phyloP scores from a whole-genome alignment of 2,113 vertebrate genomes.

The Nyctereutes procyonoides region DNA sequence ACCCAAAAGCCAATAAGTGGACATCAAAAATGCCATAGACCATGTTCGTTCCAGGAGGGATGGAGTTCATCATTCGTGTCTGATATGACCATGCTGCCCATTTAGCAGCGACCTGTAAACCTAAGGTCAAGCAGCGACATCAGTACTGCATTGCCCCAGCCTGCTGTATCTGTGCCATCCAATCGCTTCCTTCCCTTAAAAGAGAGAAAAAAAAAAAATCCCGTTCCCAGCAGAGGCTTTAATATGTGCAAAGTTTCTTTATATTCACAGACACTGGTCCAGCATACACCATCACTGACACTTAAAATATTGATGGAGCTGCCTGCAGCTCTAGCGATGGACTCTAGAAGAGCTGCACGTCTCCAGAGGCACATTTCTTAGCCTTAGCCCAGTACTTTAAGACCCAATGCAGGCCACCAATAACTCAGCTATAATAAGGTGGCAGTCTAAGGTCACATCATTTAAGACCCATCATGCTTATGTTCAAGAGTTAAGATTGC shows the following conservation, averaged over 20 bases:
- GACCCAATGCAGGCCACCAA: constrained; percentile 46
- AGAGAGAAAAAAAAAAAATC: constrained; percentile 8
- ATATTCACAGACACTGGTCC: constrained; percentile 41
- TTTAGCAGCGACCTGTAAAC: constrained; percentile 18
- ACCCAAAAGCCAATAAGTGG: not conserved
- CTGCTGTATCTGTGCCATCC: not conserved
- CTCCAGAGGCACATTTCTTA: not conserved
- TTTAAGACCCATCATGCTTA: constrained; percentile 70
- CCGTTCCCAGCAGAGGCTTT: not conserved
- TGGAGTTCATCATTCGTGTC: constrained; percentile 15
- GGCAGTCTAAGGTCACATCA: constrained; percentile 58
- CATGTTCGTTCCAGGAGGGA: not conserved
- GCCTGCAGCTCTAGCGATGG: constrained; percentile 23
- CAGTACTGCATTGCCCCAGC: constrained; percentile 5
- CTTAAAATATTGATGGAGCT: constrained; percentile 41
- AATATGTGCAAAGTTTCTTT: constrained; percentile 54
- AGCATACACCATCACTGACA: constrained; percentile 44
- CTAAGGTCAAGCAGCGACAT: constrained; percentile 26
- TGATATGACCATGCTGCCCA: not conserved
- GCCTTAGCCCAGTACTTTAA: constrained; percentile 52
- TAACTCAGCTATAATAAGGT: constrained; percentile 64
- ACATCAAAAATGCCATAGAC: constrained; percentile 30
- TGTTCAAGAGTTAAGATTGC: constrained; percentile 59
- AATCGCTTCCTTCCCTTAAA: constrained; percentile 18
- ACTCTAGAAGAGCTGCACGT: constrained; percentile 19